Percentiles rank a stretch among this genome's conserved stretches.
phyloP scores from a whole-genome alignment of 2,113 vertebrate species.

The Fulica atra region DNA sequence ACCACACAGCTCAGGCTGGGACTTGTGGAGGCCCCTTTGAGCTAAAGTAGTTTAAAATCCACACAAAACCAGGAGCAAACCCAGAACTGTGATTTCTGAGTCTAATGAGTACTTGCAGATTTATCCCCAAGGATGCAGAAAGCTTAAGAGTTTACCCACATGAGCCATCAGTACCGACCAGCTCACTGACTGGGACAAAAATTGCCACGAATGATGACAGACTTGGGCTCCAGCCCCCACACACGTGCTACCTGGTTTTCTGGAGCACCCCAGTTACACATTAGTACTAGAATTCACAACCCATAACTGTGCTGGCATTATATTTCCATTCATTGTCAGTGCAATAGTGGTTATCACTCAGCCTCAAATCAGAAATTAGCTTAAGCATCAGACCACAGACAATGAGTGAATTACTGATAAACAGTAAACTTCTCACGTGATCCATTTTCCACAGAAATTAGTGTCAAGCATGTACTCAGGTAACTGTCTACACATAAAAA shows the following conservation, averaged over 20 bases:
- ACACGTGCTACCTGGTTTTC: neutral
- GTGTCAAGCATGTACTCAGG: neutral
- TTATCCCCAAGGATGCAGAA: neutral
- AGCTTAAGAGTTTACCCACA: neutral
- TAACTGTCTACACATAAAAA: neutral
- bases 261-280: neutral
- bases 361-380: neutral
- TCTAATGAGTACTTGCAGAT: neutral
- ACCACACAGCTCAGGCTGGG: neutral
- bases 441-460: neutral
- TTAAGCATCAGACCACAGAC: neutral
- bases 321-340: neutral
- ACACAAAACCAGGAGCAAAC: neutral
- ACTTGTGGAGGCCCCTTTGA: neutral
- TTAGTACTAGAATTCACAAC: neutral
- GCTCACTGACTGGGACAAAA: neutral
- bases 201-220: neutral
- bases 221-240: neutral
- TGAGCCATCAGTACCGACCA: neutral
- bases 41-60: neutral
- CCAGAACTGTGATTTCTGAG: neutral
- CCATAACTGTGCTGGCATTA: neutral
- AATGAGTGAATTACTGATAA: neutral
- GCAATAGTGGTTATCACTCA: neutral
- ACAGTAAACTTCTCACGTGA: neutral